These are phyloP conservation scores for Myripristis murdjan DNA, from an alignment of 2,797 vertebrate species.

Conservation along the genomic window DNA sequence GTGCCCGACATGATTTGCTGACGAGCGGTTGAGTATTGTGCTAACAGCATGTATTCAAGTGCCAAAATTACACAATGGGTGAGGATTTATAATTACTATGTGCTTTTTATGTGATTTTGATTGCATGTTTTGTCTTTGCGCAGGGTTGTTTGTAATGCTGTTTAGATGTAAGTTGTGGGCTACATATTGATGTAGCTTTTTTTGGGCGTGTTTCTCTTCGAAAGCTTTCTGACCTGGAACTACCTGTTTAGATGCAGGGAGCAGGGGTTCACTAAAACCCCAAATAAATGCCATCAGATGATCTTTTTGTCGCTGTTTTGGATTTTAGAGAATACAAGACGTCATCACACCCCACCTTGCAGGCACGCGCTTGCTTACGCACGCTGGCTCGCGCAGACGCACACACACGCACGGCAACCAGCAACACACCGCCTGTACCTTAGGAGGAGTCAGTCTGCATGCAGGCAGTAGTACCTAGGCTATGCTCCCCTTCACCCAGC, in stretches of 20 bases:
- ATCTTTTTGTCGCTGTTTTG: neutral
- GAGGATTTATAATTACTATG: neutral
- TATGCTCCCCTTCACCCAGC: constrained; percentile 73
- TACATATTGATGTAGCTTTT: neutral
- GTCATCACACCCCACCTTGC: constrained; percentile 20
- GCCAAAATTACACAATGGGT: neutral
- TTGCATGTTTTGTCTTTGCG: neutral
- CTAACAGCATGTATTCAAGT: neutral
- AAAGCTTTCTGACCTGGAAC: no score
- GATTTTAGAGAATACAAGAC: constrained; percentile 25
- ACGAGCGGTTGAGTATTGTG: neutral
- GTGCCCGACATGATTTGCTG: constrained; percentile 6
- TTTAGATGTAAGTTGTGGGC: neutral
- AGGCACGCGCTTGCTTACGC: constrained; percentile 14
- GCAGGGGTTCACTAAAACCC: neutral
- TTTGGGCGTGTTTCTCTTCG: neutral
- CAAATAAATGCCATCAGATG: neutral
- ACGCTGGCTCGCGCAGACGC: neutral
- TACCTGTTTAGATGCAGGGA: neutral
- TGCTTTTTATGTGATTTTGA: neutral
- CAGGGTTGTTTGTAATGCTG: neutral
- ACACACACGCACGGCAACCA: constrained; percentile 17
- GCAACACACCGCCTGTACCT: constrained; percentile 42
- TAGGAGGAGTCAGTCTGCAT: constrained; percentile 63
- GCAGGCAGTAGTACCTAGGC: constrained; percentile 78